Conservation (phyloP, 2,888 invertebrate species). For the Pherbina coryleti region DNA sequence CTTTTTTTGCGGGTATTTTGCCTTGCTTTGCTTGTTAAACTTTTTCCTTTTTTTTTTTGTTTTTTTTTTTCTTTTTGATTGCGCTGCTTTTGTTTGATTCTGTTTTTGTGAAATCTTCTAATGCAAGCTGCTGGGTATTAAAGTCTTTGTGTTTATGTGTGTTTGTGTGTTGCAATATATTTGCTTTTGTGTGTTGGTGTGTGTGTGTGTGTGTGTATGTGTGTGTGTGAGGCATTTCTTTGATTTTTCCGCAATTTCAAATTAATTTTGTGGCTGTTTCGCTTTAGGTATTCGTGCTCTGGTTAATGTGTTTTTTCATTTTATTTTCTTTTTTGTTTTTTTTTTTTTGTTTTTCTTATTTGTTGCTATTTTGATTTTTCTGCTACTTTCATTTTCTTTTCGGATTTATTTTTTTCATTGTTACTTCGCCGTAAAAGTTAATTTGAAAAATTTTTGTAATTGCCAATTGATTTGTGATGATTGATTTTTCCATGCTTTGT, state of each 20-base stretch:
- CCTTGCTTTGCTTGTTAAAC: neutral
- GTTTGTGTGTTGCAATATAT: neutral
- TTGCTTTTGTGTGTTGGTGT: neutral
- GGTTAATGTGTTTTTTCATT: neutral
- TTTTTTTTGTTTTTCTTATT: no score
- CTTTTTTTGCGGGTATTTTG: constrained; percentile 33
- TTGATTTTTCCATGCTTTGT: constrained; percentile 44
- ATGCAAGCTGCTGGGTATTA: neutral
- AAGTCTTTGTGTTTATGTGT: neutral
- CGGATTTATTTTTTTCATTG: constrained; percentile 2
- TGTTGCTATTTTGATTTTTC: neutral
- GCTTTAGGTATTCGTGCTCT: neutral
- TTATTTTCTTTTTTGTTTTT: neutral
- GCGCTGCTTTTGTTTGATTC: neutral
- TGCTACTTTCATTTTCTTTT: neutral
- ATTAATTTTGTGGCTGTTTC: constrained; percentile 56
- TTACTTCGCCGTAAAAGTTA: constrained; percentile 52
- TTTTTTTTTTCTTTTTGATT: neutral
- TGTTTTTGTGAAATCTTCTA: neutral
- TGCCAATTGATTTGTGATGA: constrained; percentile 61
- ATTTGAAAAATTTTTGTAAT: constrained; percentile 58
- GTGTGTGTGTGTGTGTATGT: neutral
- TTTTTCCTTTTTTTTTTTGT: neutral
- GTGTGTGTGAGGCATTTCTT: constrained; percentile 9
- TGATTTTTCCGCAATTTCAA: constrained; percentile 43